A percentile compares a stretch with the other conserved stretches of the same genome.
Evolutionary conservation across 2,888 invertebrate genomes (phyloP).

Genomic region (Halictus ligatus): DNA sequence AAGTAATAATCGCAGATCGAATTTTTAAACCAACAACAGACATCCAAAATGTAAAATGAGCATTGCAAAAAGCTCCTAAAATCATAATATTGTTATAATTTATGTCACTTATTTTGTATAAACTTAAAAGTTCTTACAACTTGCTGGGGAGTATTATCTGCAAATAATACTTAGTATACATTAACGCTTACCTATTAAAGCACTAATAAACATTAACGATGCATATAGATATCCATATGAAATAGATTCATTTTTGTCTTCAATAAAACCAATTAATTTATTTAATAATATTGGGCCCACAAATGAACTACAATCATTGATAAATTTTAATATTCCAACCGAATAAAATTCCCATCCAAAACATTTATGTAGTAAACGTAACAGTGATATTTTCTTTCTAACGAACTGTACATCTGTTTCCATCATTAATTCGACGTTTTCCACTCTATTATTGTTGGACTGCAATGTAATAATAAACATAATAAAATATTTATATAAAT

Average conservation of each 20-base stretch:
- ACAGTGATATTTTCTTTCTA: conserved; percentile 85
- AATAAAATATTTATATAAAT: not conserved
- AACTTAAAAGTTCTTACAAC: conserved; percentile 51
- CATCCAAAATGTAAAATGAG: conserved; percentile 96
- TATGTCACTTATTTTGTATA: conserved; percentile 13
- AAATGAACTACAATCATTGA: conserved; percentile 94
- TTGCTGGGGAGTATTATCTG: not conserved
- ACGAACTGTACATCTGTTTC: conserved; percentile 57
- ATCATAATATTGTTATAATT: conserved; percentile 55
- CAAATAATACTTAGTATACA: not conserved
- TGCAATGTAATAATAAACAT: conserved; percentile 44
- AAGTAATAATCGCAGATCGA: conserved; percentile 92
- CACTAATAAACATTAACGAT: conserved; percentile 87
- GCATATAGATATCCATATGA: conserved; percentile 89
- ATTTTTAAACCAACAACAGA: conserved; percentile 94
- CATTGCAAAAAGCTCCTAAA: conserved; percentile 91
- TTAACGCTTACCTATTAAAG: conserved; percentile 88
- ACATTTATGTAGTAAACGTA: conserved; percentile 90
- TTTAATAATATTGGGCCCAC: conserved; percentile 95
- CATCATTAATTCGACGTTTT: conserved; percentile 50
- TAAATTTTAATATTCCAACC: conserved; percentile 92
- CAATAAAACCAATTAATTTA: conserved; percentile 91
- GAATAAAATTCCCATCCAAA: conserved; percentile 94
- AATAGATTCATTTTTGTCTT: conserved; percentile 89
- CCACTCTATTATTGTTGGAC: conserved; percentile 44